phyloP scores from a whole-genome alignment of 2,797 vertebrate species.

The Sebastes steindachneri region DNA sequence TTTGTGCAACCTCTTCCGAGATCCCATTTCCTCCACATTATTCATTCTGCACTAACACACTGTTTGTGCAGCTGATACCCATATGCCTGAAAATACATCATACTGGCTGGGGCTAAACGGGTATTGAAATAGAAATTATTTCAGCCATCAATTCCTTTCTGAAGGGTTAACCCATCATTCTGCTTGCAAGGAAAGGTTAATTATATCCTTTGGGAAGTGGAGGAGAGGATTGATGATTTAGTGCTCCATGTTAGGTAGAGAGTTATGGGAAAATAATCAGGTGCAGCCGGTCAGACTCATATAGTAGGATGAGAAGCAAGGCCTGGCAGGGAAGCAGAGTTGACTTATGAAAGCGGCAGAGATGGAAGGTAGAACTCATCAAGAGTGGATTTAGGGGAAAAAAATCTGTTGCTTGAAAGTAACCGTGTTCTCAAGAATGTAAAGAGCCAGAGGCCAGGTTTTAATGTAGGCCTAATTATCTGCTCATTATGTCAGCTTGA shows the following conservation, averaged over 20 bases:
- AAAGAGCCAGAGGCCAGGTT: slow-evolving; percentile 14
- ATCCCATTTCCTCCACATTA: slow-evolving; percentile 62
- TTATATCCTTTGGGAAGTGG: slow-evolving; percentile 50
- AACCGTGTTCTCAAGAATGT: slow-evolving; percentile 4
- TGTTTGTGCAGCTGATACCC: slow-evolving; percentile 80
- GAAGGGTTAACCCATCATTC: slow-evolving; percentile 57
- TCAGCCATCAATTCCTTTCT: slow-evolving; percentile 54
- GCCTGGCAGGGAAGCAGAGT: not conserved
- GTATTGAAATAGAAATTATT: slow-evolving; percentile 62
- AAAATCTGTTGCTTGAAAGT: not conserved
- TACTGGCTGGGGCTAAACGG: slow-evolving; percentile 64
- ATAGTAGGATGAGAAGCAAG: not conserved
- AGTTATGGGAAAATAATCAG: slow-evolving; percentile 50
- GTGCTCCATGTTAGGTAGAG: slow-evolving; percentile 17
- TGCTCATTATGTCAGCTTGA: slow-evolving; percentile 10
- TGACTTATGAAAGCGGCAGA: not conserved
- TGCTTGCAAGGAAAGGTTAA: slow-evolving; percentile 46
- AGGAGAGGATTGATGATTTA: slow-evolving; percentile 42
- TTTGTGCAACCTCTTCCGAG: slow-evolving; percentile 51
- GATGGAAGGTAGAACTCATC: not conserved
- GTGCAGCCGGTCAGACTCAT: slow-evolving; percentile 7
- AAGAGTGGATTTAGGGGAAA: slow-evolving; percentile 10
- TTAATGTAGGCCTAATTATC: slow-evolving; percentile 17
- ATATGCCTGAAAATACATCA: slow-evolving; percentile 73
- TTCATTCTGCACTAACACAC: slow-evolving; percentile 42